These are phyloP conservation scores for Otis tarda DNA, from an alignment of 2,113 vertebrate genomes.

Conservation along the genomic window DNA sequence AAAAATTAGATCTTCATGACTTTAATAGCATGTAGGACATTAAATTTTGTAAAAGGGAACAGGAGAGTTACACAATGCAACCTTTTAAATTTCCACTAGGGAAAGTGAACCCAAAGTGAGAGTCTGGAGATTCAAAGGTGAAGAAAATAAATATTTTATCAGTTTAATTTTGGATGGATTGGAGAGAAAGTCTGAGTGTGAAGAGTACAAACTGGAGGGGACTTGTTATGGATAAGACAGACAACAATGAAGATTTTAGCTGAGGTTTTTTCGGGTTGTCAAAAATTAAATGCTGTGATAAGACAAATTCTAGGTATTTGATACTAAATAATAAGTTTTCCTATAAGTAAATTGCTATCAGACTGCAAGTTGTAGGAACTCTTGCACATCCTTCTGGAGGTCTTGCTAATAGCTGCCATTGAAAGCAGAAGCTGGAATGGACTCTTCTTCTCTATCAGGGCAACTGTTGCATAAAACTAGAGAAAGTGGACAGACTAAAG, in stretches of 20 bases:
- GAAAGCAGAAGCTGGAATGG: not conserved
- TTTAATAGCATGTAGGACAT: not conserved
- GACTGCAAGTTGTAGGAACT: not conserved
- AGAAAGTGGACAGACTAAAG: not conserved
- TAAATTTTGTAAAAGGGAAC: not conserved
- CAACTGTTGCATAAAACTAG: not conserved
- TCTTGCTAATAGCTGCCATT: not conserved
- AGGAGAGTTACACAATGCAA: not conserved
- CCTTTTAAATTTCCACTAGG: not conserved
- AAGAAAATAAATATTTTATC: not conserved
- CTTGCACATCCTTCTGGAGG: not conserved
- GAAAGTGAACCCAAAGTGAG: not conserved
- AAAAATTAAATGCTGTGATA: not conserved
- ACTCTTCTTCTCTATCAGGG: not conserved
- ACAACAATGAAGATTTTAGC: not conserved
- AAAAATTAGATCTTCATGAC: not conserved
- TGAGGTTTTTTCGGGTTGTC: not conserved
- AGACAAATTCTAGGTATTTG: not conserved
- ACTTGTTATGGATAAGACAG: not conserved
- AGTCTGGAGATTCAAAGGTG: not conserved
- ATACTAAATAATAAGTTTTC: not conserved
- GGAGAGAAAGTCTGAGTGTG: not conserved
- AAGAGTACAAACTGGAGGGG: not conserved
- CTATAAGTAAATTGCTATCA: not conserved
- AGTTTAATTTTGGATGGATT: not conserved